Conservation (phyloP, 2,113 vertebrate genomes). For the Platichthys stellatus region DNA sequence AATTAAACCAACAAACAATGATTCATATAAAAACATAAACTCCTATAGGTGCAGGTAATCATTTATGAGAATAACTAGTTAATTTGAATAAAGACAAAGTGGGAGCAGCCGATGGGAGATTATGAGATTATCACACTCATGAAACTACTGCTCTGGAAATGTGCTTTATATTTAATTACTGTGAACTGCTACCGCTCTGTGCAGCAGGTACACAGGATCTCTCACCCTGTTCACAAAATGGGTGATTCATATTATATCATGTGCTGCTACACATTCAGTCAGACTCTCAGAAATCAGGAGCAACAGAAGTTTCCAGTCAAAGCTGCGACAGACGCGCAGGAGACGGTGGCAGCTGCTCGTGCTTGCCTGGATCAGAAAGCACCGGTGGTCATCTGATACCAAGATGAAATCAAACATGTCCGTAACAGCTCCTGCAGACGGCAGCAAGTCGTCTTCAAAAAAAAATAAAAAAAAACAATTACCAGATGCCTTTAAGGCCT, state of each 20-base stretch:
- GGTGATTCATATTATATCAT: not conserved
- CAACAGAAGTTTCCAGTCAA: not conserved
- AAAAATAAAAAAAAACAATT: constrained; percentile 32
- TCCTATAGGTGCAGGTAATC: no score
- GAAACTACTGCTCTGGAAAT: no score
- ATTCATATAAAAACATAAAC: no score
- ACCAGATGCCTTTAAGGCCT: constrained; percentile 74
- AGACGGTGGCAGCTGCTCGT: not conserved
- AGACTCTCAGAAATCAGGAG: not conserved
- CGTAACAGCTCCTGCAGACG: constrained; percentile 30
- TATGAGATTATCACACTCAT: no score
- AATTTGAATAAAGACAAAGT: no score
- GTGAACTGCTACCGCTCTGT: no score
- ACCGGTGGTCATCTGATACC: constrained; percentile 23
- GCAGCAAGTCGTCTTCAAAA: constrained; percentile 59
- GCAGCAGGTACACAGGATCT: no score
- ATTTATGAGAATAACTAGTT: no score
- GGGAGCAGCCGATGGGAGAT: no score
- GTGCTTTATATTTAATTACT: no score
- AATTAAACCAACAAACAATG: no score
- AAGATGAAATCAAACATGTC: constrained; percentile 35
- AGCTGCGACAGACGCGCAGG: not conserved
- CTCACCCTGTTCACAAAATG: no score
- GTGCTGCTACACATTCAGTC: not conserved
- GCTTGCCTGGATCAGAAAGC: constrained; percentile 25